Evolutionary conservation across 2,797 vertebrate species (phyloP).

Genomic region (Harpagifer antarcticus): DNA sequence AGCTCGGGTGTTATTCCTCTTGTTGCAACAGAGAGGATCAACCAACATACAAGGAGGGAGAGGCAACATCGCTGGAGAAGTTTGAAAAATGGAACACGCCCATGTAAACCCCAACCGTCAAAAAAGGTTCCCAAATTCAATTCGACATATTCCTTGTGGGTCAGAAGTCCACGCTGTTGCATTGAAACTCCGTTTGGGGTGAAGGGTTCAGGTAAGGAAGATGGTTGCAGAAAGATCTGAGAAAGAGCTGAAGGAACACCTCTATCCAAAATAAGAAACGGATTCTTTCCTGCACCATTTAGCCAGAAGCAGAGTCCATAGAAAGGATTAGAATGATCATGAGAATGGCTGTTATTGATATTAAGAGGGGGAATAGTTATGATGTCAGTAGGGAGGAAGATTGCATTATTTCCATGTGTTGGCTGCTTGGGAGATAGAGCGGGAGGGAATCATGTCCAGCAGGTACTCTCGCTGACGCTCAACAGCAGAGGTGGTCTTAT

Average conservation of each 20-base stretch:
- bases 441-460: conserved; percentile 98
- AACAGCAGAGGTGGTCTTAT: conserved; percentile 92
- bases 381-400: conserved; percentile 42
- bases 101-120: conserved; percentile 46
- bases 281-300: conserved; percentile 53
- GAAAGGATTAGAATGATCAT: conserved; percentile 76
- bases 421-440: conserved; percentile 96
- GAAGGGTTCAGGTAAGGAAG: conserved; percentile 49
- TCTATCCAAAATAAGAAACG: conserved; percentile 37
- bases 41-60: conserved; percentile 57
- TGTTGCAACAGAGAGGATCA: conserved; percentile 49
- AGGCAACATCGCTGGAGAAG: conserved; percentile 42
- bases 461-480: conserved; percentile 99
- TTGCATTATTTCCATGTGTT: conserved; percentile 95
- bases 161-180: conserved; percentile 49
- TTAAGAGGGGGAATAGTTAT: conserved; percentile 69
- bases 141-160: conserved; percentile 59
- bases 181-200: conserved; percentile 56
- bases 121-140: conserved; percentile 51
- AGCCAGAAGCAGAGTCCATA: conserved; percentile 70
- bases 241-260: conserved; percentile 44
- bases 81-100: conserved; percentile 53
- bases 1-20: conserved; percentile 41
- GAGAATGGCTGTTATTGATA: conserved; percentile 82
- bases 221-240: conserved; percentile 58